Base-by-base conservation (phyloP, 2,888 invertebrate species). In the Bugula neritina region DNA sequence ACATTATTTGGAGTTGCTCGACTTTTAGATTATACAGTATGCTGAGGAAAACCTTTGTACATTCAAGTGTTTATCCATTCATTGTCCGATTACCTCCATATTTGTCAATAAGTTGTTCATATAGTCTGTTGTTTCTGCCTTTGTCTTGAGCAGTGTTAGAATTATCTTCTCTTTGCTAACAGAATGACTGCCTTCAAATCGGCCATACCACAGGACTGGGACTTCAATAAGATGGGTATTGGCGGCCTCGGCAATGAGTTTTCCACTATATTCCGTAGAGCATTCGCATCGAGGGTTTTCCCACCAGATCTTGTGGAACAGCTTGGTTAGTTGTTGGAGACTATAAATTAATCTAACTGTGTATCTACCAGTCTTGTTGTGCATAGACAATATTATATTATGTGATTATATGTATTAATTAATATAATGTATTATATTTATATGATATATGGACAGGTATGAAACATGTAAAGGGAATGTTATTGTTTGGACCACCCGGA, bases 201-300 rank as follows among this genome's bases (percentile, higher is more conserved):
- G 0, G 94, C 99, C 78, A 98, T 99, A 79, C 97, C 97, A 84
- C 98, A 98, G 0, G 96, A 98, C 82, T 99, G 97, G 97, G 94
- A 99, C 86, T 99, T 99, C 84, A 92, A 94, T 77, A 94, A 95
- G 86, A 97, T 99, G 96, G 99, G 99, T 73, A 97, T 99, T 81
- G 99, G 99, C 78, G 99, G 99, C 82, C 86, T 99, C 81, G 97
- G 97, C 84, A 91, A 90, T 71, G 97, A 99, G 85, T 99, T 99
- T 87, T 95, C 94, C 82, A 94, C 96, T 25, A 98, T 99, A 79
- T 99, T 99, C 86, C 89, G 99, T 77, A 89, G 99, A 84, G 98
- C 99, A 0, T 99, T 99, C 86, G 97, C 98, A 0, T 99, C 98
- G 0, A 88, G 99, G 76, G 96, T 99, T 55, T 98, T 98, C 83